These are phyloP conservation scores for Oxyura jamaicensis DNA, from an alignment of 2,113 vertebrate species.

Conservation along the genomic window DNA sequence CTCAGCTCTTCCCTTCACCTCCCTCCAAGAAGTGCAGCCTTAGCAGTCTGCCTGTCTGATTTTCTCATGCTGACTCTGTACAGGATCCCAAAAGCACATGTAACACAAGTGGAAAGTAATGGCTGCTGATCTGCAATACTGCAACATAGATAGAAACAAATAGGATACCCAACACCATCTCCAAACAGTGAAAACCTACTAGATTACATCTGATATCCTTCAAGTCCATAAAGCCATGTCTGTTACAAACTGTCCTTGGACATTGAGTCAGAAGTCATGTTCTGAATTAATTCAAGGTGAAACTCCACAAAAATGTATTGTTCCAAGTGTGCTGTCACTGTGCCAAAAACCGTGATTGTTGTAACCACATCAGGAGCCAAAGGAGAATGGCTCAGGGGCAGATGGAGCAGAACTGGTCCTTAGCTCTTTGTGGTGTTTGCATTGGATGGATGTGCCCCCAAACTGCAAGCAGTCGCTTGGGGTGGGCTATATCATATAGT, in stretches of 20 bases:
- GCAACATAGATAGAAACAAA: background rate
- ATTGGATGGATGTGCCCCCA: background rate
- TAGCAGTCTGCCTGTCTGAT: background rate
- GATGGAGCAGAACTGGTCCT: background rate
- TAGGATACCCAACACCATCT: background rate
- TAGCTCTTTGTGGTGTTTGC: background rate
- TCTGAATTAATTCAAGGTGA: background rate
- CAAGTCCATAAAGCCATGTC: background rate
- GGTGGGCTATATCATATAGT: background rate
- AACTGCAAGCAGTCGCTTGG: background rate
- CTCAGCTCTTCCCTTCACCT: background rate
- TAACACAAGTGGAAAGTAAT: background rate
- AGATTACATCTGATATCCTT: background rate
- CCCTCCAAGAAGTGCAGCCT: background rate
- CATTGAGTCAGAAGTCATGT: accelerated
- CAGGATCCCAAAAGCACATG: background rate
- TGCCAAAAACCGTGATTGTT: background rate
- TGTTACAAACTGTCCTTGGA: background rate
- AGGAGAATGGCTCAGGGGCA: background rate
- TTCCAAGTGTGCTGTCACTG: background rate
- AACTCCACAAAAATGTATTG: background rate
- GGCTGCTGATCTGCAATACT: background rate
- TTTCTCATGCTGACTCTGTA: background rate
- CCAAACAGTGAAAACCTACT: background rate
- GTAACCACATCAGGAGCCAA: background rate